Evolutionary conservation across 2,888 invertebrate genomes (phyloP), one percentile per base, ranked within the genome.

Genomic region (Ypsolopha scabrella): DNA sequence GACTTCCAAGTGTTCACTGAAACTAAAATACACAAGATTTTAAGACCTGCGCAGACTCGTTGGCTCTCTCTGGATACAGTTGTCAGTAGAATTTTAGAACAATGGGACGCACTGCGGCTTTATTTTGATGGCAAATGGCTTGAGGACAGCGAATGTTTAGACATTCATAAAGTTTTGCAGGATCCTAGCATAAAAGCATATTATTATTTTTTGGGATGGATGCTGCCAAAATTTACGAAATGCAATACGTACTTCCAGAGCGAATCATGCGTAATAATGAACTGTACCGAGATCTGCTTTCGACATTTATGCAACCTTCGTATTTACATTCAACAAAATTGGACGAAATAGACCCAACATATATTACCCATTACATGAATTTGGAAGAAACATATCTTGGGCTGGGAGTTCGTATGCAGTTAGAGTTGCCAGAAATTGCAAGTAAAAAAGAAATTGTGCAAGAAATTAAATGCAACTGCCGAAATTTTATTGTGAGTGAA

Each of bases 51-150:
- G 10, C 58, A 58, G 51, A 60, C 58, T 7, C 38, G 58, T 47
- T 60, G 60, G 60, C 48, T 68, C 8, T 65, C 65, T 8, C 49
- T 65, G 38, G 10, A 38, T 8, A 48, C 57, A 47, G 64, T 64
- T 6, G 60, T 67, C 10, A 24, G 55, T 6, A 53, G 66, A 51
- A 58, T 69, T 8, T 33, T 65, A 7, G 61, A 65, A 51, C 64
- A 68, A 52, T 67, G 67, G 63, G 55, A 62, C 43, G 60, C 65
- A 13, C 51, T 66, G 36, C 41, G 38, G 39, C 41, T 57, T 1
- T 58, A 38, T 14, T 51, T 51, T 51, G 50, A 43, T 36, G 24
- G 24, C 8, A 50, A 44, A 37, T 50, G 50, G 50, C 37, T 50
- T 4, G 36, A 43, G 4, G 50, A 50, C 37, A 11, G 37, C 2